Evolutionary conservation across 2,113 vertebrate species (phyloP), one percentile per base, ranked within the genome.

Genomic region (Notechis scutatus): DNA sequence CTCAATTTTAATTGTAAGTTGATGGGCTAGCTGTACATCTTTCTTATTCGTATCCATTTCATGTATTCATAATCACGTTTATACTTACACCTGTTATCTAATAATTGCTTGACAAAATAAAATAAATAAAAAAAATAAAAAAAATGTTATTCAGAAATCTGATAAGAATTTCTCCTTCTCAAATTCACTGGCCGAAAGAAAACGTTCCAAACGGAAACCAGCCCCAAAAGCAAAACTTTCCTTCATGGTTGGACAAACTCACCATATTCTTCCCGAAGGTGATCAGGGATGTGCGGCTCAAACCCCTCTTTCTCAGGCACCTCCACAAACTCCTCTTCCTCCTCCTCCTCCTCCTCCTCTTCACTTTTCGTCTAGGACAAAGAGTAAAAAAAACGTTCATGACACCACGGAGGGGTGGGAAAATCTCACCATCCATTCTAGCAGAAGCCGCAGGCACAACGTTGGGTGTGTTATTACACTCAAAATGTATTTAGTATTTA

Each of bases 251-350:
- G 97, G 96, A 96, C 94, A 97, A 97, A 97, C 99, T 98, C 96
- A 99, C 99, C 99, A 0, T 98, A 98, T 91, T 99, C 98, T 0
- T 97, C 96, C 89, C 98, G 96, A 85, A 99, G 98, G 97, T 98
- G 98, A 93, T 98, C 98, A 47, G 98, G 98, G 97, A 99, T 98
- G 96, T 98, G 96, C 0, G 98, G 98, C 94, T 99, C 99, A 0
- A 98, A 99, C 85, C 99, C 99, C 92, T 99, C 99, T 96, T 99
- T 99, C 96, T 99, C 99, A 0, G 99, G 99, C 93, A 99, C 99
- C 94, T 99, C 99, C 94, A 98, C 98, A 85, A 99, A 99, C 52
- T 99, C 99, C 18, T 98, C 97, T 1, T 98, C 98, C 0, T 98
- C 98, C 0, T 98, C 98, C 0, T 98, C 97, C 0, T 98, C 97